phyloP scores from a whole-genome alignment of 2,888 invertebrate species.

The Podabrus alpinus region DNA sequence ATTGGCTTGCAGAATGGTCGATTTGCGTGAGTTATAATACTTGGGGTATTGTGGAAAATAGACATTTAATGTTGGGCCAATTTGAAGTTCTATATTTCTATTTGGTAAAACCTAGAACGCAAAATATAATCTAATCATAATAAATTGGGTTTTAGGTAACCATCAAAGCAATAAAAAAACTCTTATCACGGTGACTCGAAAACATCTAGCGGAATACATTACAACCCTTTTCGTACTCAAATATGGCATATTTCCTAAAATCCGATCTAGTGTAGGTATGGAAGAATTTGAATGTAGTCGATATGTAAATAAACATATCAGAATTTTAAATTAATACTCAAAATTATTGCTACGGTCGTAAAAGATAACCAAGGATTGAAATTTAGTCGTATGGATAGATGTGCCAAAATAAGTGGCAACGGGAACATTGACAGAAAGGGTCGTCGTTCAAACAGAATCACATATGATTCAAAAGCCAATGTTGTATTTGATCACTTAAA shows the following conservation, averaged over 20 bases:
- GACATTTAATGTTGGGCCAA: neutral
- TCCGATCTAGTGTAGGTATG: neutral
- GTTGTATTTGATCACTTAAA: constrained; percentile 33
- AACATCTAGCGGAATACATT: neutral
- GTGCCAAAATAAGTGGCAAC: constrained; percentile 14
- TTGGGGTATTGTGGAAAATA: neutral
- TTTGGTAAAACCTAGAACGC: neutral
- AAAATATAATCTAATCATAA: neutral
- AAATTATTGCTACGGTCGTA: neutral
- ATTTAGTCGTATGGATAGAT: constrained; percentile 16
- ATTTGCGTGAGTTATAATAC: neutral
- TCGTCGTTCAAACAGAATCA: constrained; percentile 32
- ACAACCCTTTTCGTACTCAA: neutral
- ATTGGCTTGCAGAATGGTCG: neutral
- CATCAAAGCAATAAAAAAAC: neutral
- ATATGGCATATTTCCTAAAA: neutral
- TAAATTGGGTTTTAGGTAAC: neutral
- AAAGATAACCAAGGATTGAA: constrained; percentile 3
- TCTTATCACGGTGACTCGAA: neutral
- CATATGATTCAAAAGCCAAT: constrained; percentile 28
- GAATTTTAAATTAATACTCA: neutral
- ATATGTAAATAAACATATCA: neutral
- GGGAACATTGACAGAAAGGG: constrained; percentile 19
- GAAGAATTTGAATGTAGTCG: neutral
- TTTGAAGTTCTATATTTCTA: neutral